A percentile compares a stretch with the other conserved stretches of the same genome.
Conservation (phyloP, 1,140 invertebrate genomes). For the Dufourea novaeangliae region DNA sequence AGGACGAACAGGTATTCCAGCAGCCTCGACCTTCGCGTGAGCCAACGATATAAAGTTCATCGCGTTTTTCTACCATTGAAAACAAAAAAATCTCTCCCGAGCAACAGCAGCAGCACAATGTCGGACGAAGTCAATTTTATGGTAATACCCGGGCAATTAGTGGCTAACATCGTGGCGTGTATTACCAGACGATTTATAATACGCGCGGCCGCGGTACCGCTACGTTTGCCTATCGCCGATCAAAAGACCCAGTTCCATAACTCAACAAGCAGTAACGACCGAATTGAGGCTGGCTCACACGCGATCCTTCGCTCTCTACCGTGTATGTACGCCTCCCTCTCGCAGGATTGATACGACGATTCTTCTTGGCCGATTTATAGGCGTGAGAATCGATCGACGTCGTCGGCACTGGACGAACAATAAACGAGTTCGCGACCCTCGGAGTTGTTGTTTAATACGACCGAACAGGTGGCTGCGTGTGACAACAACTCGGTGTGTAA, state of each 20-base stretch:
- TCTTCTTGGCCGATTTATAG: background rate
- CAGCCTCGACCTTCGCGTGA: conserved; percentile 4
- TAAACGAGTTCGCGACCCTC: background rate
- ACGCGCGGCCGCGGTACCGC: conserved; percentile 27
- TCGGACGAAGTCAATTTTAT: conserved; percentile 26
- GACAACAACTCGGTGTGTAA: no score
- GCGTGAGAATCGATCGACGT: conserved; percentile 6
- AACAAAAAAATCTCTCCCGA: no score
- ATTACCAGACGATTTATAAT: conserved; percentile 35
- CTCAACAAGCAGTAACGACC: conserved; percentile 18
- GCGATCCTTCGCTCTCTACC: conserved; percentile 25
- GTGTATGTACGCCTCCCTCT: background rate
- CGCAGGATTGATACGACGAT: background rate
- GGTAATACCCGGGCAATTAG: conserved; percentile 37
- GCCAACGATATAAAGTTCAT: background rate
- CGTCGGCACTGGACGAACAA: background rate
- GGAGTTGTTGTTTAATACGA: no score
- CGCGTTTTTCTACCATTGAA: background rate
- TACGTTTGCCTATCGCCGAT: conserved; percentile 44
- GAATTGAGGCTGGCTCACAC: conserved; percentile 17
- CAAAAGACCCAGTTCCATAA: conserved; percentile 47
- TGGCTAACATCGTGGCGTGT: conserved; percentile 31
- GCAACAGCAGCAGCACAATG: conserved; percentile 9
- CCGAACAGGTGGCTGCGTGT: no score
- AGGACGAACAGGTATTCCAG: background rate